Percentiles rank a stretch among this genome's conserved stretches.
Evolutionary conservation across 2,888 invertebrate species (phyloP).

Genomic region (Caradrina kadenii): DNA sequence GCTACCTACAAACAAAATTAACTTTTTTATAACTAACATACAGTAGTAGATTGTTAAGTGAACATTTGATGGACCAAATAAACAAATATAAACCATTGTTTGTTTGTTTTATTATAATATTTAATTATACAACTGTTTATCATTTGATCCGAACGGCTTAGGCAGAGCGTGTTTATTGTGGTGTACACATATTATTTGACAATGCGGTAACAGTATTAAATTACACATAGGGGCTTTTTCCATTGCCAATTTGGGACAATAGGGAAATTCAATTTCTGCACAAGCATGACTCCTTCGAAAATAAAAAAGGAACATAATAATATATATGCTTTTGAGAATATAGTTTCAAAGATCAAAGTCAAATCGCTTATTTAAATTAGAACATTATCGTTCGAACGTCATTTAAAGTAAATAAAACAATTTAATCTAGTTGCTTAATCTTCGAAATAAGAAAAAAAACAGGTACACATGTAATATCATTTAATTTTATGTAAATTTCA

Average conservation of each 20-base stretch:
- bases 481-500: too few species aligned
- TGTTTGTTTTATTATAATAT: slow-evolving; percentile 11
- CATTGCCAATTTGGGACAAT: slow-evolving; percentile 14
- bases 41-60: too few species aligned
- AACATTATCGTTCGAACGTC: too few species aligned
- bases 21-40: too few species aligned
- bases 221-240: slow-evolving; percentile 16
- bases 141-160: slow-evolving; percentile 22
- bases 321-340: slow-evolving; percentile 1
- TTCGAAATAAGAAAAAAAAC: background rate
- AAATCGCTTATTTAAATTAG: too few species aligned
- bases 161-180: slow-evolving; percentile 27
- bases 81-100: background rate
- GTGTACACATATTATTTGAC: slow-evolving; percentile 26
- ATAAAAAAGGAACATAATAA: too few species aligned
- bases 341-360: too few species aligned
- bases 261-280: slow-evolving; percentile 21
- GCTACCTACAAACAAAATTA: background rate
- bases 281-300: background rate
- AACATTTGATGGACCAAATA: background rate
- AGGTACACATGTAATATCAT: background rate
- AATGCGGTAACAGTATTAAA: slow-evolving; percentile 19
- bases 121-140: slow-evolving; percentile 16
- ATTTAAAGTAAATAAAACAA: too few species aligned
- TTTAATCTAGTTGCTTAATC: too few species aligned